Evolutionary conservation across 2,797 vertebrate genomes (phyloP).

Genomic region (Rhincodon typus): DNA sequence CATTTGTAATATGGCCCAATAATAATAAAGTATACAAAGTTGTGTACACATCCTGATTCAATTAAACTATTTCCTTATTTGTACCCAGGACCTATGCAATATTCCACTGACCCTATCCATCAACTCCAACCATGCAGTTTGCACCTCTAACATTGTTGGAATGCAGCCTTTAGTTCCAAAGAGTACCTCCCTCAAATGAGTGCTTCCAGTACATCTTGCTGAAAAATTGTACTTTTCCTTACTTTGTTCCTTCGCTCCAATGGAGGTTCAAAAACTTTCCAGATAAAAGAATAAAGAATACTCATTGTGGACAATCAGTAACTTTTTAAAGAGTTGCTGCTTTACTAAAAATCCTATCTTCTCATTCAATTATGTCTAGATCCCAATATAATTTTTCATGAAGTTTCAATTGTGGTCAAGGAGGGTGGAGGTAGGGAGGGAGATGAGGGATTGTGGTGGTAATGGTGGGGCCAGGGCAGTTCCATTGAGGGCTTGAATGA

Average conservation of each 20-base stretch:
- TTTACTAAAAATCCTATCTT: background rate
- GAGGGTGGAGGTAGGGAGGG: background rate
- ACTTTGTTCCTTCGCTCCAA: background rate
- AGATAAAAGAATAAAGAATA: background rate
- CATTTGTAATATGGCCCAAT: background rate
- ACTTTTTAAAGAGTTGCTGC: background rate
- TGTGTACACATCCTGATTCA: constrained; percentile 12
- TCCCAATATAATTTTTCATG: background rate
- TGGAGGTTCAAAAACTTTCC: background rate
- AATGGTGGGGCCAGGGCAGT: background rate
- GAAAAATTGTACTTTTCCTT: background rate
- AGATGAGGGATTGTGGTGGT: background rate
- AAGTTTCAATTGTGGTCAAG: background rate
- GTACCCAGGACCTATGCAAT: background rate
- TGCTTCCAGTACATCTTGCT: background rate
- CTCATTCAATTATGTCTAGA: background rate
- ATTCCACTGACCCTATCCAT: background rate
- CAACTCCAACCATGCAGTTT: background rate
- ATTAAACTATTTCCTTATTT: background rate
- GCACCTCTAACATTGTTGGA: background rate
- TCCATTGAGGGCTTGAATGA: background rate
- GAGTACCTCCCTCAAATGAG: background rate
- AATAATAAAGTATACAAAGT: background rate
- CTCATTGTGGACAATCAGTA: background rate
- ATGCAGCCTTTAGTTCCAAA: background rate